Conservation (phyloP, 2,113 vertebrate genomes). For the Oreocharis arfaki region DNA sequence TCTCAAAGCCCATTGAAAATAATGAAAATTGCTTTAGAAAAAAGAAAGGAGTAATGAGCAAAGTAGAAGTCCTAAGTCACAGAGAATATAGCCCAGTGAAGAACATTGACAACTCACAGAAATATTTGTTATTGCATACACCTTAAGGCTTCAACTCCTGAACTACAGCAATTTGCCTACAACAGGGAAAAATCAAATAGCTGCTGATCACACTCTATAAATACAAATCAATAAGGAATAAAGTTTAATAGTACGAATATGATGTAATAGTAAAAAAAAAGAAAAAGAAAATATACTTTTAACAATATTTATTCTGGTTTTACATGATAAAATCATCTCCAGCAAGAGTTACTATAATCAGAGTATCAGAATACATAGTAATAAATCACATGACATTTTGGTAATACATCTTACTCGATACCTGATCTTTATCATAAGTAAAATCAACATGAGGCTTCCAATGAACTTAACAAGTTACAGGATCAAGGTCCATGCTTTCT, state of each 20-base stretch:
- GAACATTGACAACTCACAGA: not conserved
- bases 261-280: not conserved
- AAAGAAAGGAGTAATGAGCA: not conserved
- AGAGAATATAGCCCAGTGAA: not conserved
- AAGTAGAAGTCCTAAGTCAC: not conserved
- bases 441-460: constrained; percentile 4
- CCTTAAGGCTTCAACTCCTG: not conserved
- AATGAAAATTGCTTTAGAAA: not conserved
- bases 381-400: not conserved
- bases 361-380: not conserved
- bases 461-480: not conserved
- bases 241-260: not conserved
- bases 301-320: not conserved
- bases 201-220: not conserved
- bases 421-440: not conserved
- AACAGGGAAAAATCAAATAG: not conserved
- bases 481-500: not conserved
- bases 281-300: not conserved
- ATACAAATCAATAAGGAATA: not conserved
- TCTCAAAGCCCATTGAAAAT: not conserved
- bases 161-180: not conserved
- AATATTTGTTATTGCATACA: not conserved
- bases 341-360: not conserved
- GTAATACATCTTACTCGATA: not conserved
- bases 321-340: not conserved